Evolutionary conservation across 2,888 invertebrate genomes (phyloP).

Genomic region (Antheraea assamensis): DNA sequence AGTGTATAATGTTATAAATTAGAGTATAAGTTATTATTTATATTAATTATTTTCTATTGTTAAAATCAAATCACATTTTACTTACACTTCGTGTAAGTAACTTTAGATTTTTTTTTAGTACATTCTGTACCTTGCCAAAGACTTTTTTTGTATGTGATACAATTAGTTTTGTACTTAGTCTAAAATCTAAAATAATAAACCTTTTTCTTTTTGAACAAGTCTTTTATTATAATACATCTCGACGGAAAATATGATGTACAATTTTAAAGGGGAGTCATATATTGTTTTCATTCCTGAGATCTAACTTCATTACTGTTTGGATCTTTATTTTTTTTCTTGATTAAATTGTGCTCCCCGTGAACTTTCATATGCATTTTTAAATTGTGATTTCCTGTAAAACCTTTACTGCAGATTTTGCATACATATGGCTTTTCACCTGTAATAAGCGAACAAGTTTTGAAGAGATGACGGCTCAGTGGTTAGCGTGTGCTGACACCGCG

Average conservation of each 20-base stretch:
- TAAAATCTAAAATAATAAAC: constrained; percentile 60
- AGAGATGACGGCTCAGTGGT: too few relatives aligned
- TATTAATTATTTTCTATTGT: constrained; percentile 25
- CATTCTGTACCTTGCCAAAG: constrained; percentile 76
- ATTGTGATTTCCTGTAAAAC: constrained; percentile 64
- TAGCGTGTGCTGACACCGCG: too few relatives aligned
- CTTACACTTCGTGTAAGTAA: constrained; percentile 34
- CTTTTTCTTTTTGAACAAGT: constrained; percentile 38
- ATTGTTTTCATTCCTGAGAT: constrained; percentile 13
- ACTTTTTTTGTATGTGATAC: constrained; percentile 78
- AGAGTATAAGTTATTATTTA: constrained; percentile 31
- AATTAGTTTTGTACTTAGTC: constrained; percentile 72
- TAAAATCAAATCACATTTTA: constrained; percentile 15
- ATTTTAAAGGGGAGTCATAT: neutral
- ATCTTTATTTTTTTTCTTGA: constrained; percentile 42
- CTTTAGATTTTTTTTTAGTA: constrained; percentile 43
- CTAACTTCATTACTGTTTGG: constrained; percentile 21
- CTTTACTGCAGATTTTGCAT: constrained; percentile 66
- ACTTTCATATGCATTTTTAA: constrained; percentile 73
- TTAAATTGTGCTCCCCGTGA: constrained; percentile 64
- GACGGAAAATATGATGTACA: neutral
- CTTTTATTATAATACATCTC: constrained; percentile 30
- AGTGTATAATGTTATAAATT: constrained; percentile 36
- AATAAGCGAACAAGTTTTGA: constrained; percentile 28
- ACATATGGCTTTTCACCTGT: constrained; percentile 68